Conservation (phyloP, 1,140 invertebrate species). For the Drosophila malerkotliana region DNA sequence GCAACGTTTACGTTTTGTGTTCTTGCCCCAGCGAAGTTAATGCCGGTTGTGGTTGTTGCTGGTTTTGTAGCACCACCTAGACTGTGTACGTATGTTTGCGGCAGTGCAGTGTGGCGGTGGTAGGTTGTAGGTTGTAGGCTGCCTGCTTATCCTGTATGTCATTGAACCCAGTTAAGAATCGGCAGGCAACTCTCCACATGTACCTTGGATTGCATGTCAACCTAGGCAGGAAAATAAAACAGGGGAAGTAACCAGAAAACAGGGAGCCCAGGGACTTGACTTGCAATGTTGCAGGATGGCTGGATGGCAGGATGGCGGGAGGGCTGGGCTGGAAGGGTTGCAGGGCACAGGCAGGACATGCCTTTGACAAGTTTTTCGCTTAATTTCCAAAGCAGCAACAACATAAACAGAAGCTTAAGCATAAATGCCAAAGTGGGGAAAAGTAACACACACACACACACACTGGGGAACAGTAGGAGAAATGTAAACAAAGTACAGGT, state of each 20-base stretch:
- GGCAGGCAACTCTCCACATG: slow-evolving; percentile 64
- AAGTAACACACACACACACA: slow-evolving; percentile 24
- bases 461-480: slow-evolving; percentile 36
- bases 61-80: slow-evolving; percentile 20
- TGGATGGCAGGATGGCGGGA: background rate
- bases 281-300: slow-evolving; percentile 21
- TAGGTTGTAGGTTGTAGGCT: slow-evolving; percentile 26
- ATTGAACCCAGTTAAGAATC: slow-evolving; percentile 70
- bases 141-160: slow-evolving; percentile 75
- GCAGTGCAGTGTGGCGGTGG: slow-evolving; percentile 19
- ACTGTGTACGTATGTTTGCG: slow-evolving; percentile 7
- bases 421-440: slow-evolving; percentile 68
- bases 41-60: slow-evolving; percentile 64
- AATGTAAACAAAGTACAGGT: slow-evolving; percentile 68
- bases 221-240: slow-evolving; percentile 30
- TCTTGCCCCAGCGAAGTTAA: slow-evolving; percentile 67
- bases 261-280: slow-evolving; percentile 55
- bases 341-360: slow-evolving; percentile 43
- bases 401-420: slow-evolving; percentile 60
- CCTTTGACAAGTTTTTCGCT: slow-evolving; percentile 68
- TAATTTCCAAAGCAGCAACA: slow-evolving; percentile 52
- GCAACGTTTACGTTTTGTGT: slow-evolving; percentile 74
- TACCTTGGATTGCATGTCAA: slow-evolving; percentile 71
- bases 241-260: slow-evolving; percentile 27
- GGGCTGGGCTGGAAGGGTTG: background rate